phyloP scores from a whole-genome alignment of 2,797 vertebrate genomes.

The Myripristis murdjan region DNA sequence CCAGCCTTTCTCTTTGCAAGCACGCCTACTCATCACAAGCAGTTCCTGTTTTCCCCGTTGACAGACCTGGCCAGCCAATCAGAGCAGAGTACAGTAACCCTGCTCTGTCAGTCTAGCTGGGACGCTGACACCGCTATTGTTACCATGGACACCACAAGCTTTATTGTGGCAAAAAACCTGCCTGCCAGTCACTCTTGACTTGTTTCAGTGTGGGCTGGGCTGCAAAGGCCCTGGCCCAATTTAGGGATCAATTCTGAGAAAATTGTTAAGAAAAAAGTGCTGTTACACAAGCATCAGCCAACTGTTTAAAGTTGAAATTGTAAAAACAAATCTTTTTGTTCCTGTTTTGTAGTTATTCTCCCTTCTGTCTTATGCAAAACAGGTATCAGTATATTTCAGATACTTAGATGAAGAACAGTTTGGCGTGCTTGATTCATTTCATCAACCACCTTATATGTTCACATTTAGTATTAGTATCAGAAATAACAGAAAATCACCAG shows the following conservation, averaged over 20 bases:
- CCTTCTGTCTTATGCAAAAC: neutral
- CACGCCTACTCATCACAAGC: conserved; percentile 84
- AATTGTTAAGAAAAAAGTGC: neutral
- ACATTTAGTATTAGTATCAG: neutral
- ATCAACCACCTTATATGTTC: neutral
- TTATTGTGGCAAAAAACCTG: conserved; percentile 66
- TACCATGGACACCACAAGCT: conserved; percentile 77
- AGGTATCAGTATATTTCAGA: neutral
- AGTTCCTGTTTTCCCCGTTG: conserved; percentile 89
- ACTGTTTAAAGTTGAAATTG: neutral
- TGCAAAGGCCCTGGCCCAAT: conserved; percentile 38
- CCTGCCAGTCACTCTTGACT: conserved; percentile 25
- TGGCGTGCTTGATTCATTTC: neutral
- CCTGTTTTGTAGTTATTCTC: neutral
- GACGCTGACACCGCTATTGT: conserved; percentile 74
- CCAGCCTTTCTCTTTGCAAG: conserved; percentile 81
- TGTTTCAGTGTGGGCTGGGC: conserved; percentile 45
- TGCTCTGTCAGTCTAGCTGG: conserved; percentile 70
- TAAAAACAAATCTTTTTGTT: neutral
- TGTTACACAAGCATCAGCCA: neutral
- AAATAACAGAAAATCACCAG: neutral
- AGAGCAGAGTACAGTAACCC: conserved; percentile 71
- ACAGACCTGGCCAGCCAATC: conserved; percentile 81
- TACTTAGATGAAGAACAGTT: neutral
- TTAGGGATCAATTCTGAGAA: conserved; percentile 44